Conservation (phyloP, 2,888 invertebrate genomes). For the Drosophila lutescens region DNA sequence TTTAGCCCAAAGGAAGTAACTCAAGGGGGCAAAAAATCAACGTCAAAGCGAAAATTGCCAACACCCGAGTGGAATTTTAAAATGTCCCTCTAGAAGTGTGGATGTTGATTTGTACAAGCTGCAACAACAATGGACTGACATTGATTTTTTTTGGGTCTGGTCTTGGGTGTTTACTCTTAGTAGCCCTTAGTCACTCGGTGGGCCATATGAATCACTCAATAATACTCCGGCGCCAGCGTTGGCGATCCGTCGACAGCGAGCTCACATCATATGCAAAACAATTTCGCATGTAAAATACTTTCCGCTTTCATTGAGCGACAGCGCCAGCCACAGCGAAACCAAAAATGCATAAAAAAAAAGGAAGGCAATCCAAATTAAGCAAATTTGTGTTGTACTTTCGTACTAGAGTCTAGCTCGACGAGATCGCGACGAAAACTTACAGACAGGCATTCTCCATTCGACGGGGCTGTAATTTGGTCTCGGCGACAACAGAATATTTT, state of each 20-base stretch:
- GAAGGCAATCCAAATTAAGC: constrained; percentile 60
- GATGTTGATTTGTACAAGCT: constrained; percentile 46
- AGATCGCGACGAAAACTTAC: constrained; percentile 12
- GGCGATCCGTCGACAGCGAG: constrained; percentile 49
- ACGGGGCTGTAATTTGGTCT: constrained; percentile 20
- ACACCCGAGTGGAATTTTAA: constrained; percentile 80
- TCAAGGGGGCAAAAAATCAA: not conserved
- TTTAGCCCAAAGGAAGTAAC: constrained; percentile 67
- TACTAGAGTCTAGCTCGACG: constrained; percentile 26
- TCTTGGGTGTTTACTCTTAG: constrained; percentile 36
- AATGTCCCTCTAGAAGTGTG: constrained; percentile 49
- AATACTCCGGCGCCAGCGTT: constrained; percentile 22
- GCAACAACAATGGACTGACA: constrained; percentile 63
- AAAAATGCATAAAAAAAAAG: not conserved
- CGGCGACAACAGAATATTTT: constrained; percentile 65
- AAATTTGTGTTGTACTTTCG: constrained; percentile 58
- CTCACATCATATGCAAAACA: constrained; percentile 62
- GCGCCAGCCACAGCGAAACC: not conserved
- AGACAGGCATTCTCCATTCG: constrained; percentile 6
- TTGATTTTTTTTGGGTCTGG: constrained; percentile 67
- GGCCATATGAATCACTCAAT: constrained; percentile 54
- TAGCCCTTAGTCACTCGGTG: constrained; percentile 66
- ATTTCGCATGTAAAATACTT: constrained; percentile 58
- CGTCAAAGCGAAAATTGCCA: constrained; percentile 69
- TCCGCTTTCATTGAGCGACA: constrained; percentile 66